phyloP scores from a whole-genome alignment of 2,888 invertebrate genomes.

The Trissoscelio sp. region DNA sequence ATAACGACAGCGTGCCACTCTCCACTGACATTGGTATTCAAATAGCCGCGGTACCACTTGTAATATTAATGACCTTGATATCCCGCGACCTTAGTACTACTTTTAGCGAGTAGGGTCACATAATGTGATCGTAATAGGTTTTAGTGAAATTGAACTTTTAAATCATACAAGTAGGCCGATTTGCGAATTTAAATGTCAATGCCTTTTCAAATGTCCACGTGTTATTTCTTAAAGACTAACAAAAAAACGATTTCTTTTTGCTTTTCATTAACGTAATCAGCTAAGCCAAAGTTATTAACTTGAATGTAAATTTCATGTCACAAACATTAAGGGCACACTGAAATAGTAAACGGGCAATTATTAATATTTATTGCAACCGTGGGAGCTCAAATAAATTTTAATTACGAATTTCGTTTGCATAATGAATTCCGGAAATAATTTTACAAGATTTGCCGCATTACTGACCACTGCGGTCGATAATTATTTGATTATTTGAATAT shows the following conservation, averaged over 20 bases:
- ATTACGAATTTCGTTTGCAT: conserved; percentile 35
- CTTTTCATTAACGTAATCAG: neutral
- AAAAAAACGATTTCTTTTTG: too few species aligned
- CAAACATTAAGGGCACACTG: neutral
- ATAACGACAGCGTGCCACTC: conserved; percentile 50
- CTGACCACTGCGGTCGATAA: conserved; percentile 4
- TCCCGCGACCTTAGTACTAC: conserved; percentile 48
- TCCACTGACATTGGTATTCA: conserved; percentile 50
- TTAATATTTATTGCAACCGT: conserved; percentile 17
- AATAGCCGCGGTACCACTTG: conserved; percentile 47
- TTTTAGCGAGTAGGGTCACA: conserved; percentile 61
- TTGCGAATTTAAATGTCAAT: conserved; percentile 49
- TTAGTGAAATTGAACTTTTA: conserved; percentile 57
- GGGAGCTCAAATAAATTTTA: conserved; percentile 20
- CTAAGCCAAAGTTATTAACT: neutral
- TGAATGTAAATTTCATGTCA: conserved; percentile 9
- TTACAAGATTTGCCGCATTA: conserved; percentile 9
- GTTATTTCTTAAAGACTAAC: conserved; percentile 32
- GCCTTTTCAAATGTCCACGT: conserved; percentile 51
- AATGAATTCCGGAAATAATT: conserved; percentile 31
- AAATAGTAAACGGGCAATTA: conserved; percentile 15
- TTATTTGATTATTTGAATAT: neutral
- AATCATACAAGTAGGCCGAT: conserved; percentile 44
- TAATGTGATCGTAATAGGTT: conserved; percentile 56
- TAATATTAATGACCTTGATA: conserved; percentile 61